Percentiles rank a stretch among this genome's conserved stretches.
These are phyloP conservation scores for Hypolimnas misippus DNA, from an alignment of 2,888 invertebrate species.

Conservation along the genomic window DNA sequence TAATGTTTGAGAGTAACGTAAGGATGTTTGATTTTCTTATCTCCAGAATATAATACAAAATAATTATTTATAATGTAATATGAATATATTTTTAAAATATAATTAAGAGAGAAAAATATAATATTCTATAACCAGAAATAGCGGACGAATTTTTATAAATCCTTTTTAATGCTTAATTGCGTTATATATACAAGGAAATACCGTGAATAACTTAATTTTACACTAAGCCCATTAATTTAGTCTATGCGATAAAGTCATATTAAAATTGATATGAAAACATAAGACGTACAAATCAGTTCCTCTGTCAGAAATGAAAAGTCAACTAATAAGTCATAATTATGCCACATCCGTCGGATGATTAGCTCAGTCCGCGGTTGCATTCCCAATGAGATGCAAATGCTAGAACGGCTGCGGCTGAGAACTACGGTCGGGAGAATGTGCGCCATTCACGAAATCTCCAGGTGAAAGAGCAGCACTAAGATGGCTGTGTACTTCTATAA, in stretches of 20 bases:
- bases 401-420: constrained; percentile 59
- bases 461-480: constrained; percentile 20
- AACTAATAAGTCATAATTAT: constrained; percentile 18
- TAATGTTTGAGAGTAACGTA: background rate
- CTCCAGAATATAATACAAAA: background rate
- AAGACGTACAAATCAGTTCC: no score
- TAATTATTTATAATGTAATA: constrained; percentile 13
- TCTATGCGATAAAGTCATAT: no score
- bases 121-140: no score
- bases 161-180: no score
- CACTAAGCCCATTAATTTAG: no score
- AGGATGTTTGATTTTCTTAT: background rate
- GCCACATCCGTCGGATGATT: constrained; percentile 47
- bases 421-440: constrained; percentile 39
- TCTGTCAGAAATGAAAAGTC: background rate
- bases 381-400: constrained; percentile 75
- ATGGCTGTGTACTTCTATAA: background rate
- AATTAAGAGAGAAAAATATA: no score
- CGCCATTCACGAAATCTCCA: constrained; percentile 41
- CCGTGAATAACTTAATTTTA: no score
- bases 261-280: no score
- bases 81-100: background rate
- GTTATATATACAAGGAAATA: no score
- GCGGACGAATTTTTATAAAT: no score
- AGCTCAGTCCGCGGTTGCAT: constrained; percentile 54